Evolutionary conservation across 2,797 vertebrate species (phyloP).

Genomic region (Dallia pectoralis): DNA sequence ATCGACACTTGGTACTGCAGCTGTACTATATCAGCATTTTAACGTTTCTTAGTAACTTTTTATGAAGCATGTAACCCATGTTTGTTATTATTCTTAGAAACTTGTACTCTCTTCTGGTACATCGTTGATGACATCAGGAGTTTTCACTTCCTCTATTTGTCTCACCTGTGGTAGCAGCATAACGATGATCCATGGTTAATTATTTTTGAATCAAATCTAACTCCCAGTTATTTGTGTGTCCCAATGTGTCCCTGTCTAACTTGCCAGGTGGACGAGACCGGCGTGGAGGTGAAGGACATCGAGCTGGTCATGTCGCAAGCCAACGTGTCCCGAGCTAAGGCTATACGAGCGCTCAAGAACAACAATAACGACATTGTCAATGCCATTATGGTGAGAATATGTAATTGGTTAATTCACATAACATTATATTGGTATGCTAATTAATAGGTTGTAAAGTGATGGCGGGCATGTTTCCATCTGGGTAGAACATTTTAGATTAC

Average conservation of each 20-base stretch:
- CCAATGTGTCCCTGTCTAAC: not conserved
- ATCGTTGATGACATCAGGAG: not conserved
- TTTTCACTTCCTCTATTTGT: not conserved
- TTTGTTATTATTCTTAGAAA: no score
- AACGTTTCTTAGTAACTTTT: no score
- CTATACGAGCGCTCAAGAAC: constrained; percentile 86
- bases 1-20: no score
- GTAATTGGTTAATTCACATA: not conserved
- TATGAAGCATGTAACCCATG: no score
- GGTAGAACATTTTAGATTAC: not conserved
- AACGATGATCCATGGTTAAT: no score
- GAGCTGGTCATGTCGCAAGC: constrained; percentile 90
- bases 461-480: not conserved
- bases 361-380: constrained; percentile 91
- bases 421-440: not conserved
- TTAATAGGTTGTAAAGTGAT: not conserved
- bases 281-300: constrained; percentile 87
- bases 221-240: no score
- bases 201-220: no score
- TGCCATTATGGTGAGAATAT: constrained; percentile 82
- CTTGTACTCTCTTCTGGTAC: no score
- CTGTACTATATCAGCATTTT: no score
- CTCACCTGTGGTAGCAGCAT: not conserved
- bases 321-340: constrained; percentile 85
- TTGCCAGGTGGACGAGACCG: constrained; percentile 82